Evolutionary conservation across 1,140 invertebrate species (phyloP).

Genomic region (Cydia splendana): DNA sequence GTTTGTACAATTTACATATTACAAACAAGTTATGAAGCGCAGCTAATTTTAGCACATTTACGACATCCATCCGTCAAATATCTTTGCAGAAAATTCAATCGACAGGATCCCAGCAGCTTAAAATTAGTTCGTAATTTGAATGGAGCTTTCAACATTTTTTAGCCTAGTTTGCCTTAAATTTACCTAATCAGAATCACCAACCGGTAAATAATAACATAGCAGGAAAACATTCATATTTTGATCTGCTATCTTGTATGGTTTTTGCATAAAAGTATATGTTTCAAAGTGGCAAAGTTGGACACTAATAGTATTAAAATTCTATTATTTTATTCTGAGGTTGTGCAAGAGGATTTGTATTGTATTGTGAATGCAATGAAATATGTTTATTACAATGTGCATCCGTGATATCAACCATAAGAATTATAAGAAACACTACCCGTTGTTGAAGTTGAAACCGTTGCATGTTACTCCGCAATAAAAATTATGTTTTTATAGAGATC

Average conservation of each 20-base stretch:
- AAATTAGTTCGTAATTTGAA: not conserved
- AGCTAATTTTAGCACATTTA: slow-evolving; percentile 9
- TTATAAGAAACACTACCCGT: not conserved
- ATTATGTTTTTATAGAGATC: slow-evolving; percentile 8
- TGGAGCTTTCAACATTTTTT: not conserved
- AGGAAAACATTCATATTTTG: too few relatives aligned
- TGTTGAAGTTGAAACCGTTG: not conserved
- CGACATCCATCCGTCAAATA: not conserved
- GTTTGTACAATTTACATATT: not conserved
- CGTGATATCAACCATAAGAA: not conserved
- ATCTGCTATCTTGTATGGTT: too few relatives aligned
- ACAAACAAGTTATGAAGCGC: not conserved
- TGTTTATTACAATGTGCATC: not conserved
- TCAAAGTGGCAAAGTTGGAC: too few relatives aligned
- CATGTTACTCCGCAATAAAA: not conserved
- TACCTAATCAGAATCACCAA: too few relatives aligned
- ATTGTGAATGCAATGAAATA: too few relatives aligned
- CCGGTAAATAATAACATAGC: too few relatives aligned
- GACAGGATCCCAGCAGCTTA: not conserved
- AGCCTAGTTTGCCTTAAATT: not conserved
- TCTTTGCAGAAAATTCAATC: not conserved
- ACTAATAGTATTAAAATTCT: not conserved
- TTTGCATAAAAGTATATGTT: too few relatives aligned
- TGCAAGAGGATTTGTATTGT: too few relatives aligned
- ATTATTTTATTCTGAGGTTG: too few relatives aligned